A percentile compares a stretch with the other conserved stretches of the same genome.
Conservation (phyloP, 2,113 vertebrate genomes). For the Hypanus sabinus region DNA sequence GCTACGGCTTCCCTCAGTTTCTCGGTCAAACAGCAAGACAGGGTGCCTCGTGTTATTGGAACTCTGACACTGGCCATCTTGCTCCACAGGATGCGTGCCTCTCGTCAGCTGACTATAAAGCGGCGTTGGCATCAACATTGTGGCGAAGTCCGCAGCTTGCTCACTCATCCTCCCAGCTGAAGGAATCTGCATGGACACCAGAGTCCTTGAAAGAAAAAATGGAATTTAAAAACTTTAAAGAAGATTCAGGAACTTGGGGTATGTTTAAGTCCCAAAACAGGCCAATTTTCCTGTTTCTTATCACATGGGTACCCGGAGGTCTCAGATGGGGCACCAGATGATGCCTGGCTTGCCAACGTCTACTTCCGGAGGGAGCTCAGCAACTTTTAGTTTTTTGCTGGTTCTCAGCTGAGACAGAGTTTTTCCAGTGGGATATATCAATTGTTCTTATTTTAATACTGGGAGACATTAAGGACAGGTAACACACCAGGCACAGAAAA, state of each 20-base stretch:
- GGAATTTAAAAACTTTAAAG: constrained; percentile 35
- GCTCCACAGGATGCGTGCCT: constrained; percentile 37
- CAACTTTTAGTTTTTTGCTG: not conserved
- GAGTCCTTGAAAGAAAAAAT: constrained; percentile 36
- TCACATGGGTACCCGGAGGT: not conserved
- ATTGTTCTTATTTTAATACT: not conserved
- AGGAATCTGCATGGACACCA: constrained; percentile 33
- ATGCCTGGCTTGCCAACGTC: not conserved
- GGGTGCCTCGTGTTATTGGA: constrained; percentile 2
- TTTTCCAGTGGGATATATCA: not conserved
- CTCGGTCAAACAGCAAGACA: constrained; percentile 34
- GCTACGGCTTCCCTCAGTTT: constrained; percentile 15
- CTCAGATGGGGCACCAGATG: not conserved
- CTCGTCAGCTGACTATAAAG: constrained; percentile 30
- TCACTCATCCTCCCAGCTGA: constrained; percentile 33
- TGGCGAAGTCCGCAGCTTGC: constrained; percentile 35
- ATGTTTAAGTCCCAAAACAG: constrained; percentile 24
- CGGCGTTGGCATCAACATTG: constrained; percentile 22
- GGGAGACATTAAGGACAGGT: constrained; percentile 11
- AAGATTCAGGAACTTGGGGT: constrained; percentile 35
- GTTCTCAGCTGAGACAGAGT: not conserved
- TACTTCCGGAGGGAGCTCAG: constrained; percentile 3
- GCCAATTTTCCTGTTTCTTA: not conserved
- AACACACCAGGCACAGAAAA: not conserved
- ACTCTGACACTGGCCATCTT: constrained; percentile 38